Evolutionary conservation across 2,113 vertebrate genomes (phyloP).

Genomic region (Trogon melanurus): DNA sequence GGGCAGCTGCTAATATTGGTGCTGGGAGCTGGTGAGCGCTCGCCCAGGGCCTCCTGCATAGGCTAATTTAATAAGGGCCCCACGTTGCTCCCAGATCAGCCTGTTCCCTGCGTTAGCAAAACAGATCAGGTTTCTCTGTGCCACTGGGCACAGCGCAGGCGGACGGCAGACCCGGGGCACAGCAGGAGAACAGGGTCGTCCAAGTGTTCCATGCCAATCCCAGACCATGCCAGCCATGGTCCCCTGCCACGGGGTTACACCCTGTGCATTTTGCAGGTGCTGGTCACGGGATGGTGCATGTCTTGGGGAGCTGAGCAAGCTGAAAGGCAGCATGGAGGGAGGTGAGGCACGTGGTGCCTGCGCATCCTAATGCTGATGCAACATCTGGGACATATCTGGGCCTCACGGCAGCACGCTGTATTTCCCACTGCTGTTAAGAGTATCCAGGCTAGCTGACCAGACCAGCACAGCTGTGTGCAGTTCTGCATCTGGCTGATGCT

Average conservation of each 20-base stretch:
- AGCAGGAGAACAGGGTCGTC: rapidly evolving
- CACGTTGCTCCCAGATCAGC: not conserved
- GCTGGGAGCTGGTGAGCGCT: not conserved
- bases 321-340: not conserved
- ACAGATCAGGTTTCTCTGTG: slow-evolving; percentile 31
- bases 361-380: not conserved
- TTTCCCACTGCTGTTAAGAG: not conserved
- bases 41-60: slow-evolving; percentile 17
- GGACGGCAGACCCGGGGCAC: rapidly evolving
- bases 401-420: not conserved
- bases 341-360: rapidly evolving
- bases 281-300: rapidly evolving
- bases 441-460: not conserved
- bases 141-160: rapidly evolving
- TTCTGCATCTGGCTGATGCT: not conserved
- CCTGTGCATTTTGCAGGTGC: rapidly evolving
- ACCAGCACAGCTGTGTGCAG: not conserved
- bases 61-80: slow-evolving; percentile 57
- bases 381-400: not conserved
- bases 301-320: not conserved
- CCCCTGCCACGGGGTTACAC: rapidly evolving
- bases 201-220: not conserved
- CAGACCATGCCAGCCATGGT: rapidly evolving
- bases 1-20: not conserved
- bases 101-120: slow-evolving; percentile 21